Base-by-base conservation (phyloP, 2,797 vertebrate genomes). In the Hephaestus fuliginosus region DNA sequence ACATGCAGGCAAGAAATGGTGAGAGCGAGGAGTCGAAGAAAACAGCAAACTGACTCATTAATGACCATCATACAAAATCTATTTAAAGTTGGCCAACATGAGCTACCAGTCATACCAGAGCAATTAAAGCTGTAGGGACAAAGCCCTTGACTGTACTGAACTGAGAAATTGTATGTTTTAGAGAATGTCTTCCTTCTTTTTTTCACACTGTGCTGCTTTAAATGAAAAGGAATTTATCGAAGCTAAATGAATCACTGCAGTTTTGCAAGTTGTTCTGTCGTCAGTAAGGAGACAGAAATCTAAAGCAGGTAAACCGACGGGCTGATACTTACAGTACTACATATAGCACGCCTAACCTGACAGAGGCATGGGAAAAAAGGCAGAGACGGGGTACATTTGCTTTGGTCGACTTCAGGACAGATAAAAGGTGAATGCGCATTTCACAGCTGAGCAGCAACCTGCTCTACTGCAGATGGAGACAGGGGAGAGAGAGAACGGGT, bases 351-450 rank as follows among this genome's bases (percentile, higher is more conserved):
- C n/a, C 8, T 12, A n/a, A 25, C 36, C 25, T 43, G 7, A 55
- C 57, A 13, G 0, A 20, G 8, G 17, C 9, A 14, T 0, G 20
- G 20, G 1, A 51, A 39, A 30, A 60, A 13, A 70, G 9, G 49
- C 36, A 4, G 30, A 64, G 56, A 15, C 1, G 36, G n/a, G 55
- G 30, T 20, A 4, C 22, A 53, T 55, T 44, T 30, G 25, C 43
- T 64, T 48, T 43, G 36, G 60, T 70, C 0, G 6, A 62, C 53
- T 44, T 73, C 5, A 66, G 52, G 63, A 57, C 43, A n/a, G 28
- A 73, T 62, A 70, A 81, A 81, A 73, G 73, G 49, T 82, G 78
- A 84, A 57, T 74, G 82, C 52, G 44, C 62, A 86, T 85, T 82
- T 86, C 70, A 64, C 60, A 49, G 56, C 44, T 55, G 64, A 51